A percentile compares a stretch with the other conserved stretches of the same genome.
These are phyloP conservation scores for Acropora yongei DNA, from an alignment of 64 coral and sea anemone species.

Conservation along the genomic window DNA sequence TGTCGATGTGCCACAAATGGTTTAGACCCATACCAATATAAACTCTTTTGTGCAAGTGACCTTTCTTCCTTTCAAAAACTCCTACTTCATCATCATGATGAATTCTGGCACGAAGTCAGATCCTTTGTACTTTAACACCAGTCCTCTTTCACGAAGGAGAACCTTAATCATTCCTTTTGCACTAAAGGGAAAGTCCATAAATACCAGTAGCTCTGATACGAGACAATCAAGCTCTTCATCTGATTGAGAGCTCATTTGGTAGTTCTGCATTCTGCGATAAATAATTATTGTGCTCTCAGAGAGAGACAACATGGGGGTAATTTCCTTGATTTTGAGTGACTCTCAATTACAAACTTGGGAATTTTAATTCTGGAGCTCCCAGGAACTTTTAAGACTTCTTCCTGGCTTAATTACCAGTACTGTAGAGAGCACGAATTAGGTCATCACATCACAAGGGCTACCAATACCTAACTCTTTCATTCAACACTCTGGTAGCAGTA, in stretches of 20 bases:
- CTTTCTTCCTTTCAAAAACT: constrained; percentile 51
- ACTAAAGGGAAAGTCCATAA: constrained; percentile 69
- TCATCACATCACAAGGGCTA: constrained; percentile 58
- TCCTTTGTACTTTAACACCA: constrained; percentile 60
- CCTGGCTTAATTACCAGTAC: constrained; percentile 3
- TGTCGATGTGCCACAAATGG: constrained; percentile 49
- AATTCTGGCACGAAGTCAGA: constrained; percentile 53
- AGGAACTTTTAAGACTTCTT: background rate
- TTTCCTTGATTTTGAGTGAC: constrained; percentile 40
- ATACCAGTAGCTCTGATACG: constrained; percentile 7
- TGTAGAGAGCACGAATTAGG: constrained; percentile 53
- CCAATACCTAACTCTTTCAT: constrained; percentile 40
- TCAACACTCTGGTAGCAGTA: constrained; percentile 16
- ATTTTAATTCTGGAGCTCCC: constrained; percentile 44
- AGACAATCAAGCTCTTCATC: constrained; percentile 66
- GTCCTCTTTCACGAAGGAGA: constrained; percentile 42
- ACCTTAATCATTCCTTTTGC: constrained; percentile 51
- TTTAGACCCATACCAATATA: constrained; percentile 48
- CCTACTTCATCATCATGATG: constrained; percentile 60
- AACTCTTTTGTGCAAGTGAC: constrained; percentile 47
- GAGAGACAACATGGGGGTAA: constrained; percentile 61
- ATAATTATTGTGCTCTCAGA: constrained; percentile 50
- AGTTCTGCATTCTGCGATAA: constrained; percentile 64
- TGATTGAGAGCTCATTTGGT: constrained; percentile 39
- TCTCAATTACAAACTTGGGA: constrained; percentile 56